phyloP scores from a whole-genome alignment of 2,888 invertebrate species.

The Epinotia nisella region DNA sequence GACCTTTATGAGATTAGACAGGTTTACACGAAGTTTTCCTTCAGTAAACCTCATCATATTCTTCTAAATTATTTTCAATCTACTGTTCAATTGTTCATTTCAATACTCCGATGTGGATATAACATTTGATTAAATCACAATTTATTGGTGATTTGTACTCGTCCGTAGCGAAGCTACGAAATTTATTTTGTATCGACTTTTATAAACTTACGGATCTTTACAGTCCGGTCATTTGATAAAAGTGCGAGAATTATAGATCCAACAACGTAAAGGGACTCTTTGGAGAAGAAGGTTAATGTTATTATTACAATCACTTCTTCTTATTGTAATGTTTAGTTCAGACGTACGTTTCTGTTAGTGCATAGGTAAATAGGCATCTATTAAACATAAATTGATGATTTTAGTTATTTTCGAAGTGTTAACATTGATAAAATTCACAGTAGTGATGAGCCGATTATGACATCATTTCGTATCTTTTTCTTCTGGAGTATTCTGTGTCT shows the following conservation, averaged over 20 bases:
- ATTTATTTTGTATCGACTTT: too few relatives aligned
- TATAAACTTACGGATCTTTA: background rate
- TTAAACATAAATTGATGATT: too few relatives aligned
- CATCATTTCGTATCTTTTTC: background rate
- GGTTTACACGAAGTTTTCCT: too few relatives aligned
- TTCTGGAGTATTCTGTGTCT: background rate
- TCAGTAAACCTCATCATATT: background rate
- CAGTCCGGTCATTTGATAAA: background rate
- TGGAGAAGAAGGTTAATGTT: too few relatives aligned
- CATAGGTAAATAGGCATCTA: too few relatives aligned
- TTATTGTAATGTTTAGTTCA: too few relatives aligned
- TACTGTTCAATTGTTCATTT: background rate
- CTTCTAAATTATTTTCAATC: background rate
- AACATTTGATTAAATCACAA: background rate
- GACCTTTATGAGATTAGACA: too few relatives aligned
- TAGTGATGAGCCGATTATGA: background rate
- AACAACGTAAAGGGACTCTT: too few relatives aligned
- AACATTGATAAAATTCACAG: background rate
- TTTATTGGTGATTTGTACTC: background rate
- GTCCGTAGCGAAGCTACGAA: background rate
- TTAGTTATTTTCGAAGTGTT: background rate
- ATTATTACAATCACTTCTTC: too few relatives aligned
- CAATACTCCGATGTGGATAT: background rate
- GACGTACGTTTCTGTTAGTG: too few relatives aligned
- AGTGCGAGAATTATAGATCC: too few relatives aligned